Conservation (phyloP, 2,888 invertebrate species). For the Rhagonycha lutea region DNA sequence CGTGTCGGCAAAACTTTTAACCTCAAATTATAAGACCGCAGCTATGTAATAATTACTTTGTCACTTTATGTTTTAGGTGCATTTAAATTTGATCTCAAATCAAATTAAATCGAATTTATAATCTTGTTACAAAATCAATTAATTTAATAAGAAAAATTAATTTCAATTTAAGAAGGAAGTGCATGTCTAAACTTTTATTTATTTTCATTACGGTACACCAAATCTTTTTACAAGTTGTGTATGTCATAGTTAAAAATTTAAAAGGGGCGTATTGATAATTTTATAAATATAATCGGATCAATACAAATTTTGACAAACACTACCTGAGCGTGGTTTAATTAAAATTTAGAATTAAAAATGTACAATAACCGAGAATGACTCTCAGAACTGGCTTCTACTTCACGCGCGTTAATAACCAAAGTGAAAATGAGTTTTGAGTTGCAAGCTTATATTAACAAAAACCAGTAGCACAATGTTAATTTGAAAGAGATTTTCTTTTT, state of each 20-base stretch:
- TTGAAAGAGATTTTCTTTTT: conserved; percentile 48
- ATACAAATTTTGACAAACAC: not conserved
- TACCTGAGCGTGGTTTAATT: not conserved
- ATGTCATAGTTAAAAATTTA: not conserved
- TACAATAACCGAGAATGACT: conserved; percentile 22
- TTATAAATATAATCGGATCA: not conserved
- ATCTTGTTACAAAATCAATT: not conserved
- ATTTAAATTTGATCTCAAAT: not conserved
- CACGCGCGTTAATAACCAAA: conserved; percentile 41
- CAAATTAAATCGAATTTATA: not conserved
- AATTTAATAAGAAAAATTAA: not conserved
- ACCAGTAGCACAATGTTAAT: conserved; percentile 52
- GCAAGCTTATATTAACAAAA: conserved; percentile 47
- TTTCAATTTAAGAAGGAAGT: not conserved
- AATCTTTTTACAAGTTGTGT: not conserved
- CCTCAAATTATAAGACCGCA: conserved; percentile 41
- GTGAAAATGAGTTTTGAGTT: conserved; percentile 46
- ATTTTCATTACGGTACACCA: not conserved
- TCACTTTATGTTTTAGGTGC: conserved; percentile 32
- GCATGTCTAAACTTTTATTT: not conserved
- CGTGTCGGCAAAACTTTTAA: conserved; percentile 33
- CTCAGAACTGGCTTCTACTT: conserved; percentile 35
- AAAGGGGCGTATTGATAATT: not conserved
- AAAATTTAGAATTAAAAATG: conserved; percentile 9
- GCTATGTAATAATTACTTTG: conserved; percentile 42